Evolutionary conservation across 2,797 vertebrate genomes (phyloP).

Genomic region (Argyrosomus regius): DNA sequence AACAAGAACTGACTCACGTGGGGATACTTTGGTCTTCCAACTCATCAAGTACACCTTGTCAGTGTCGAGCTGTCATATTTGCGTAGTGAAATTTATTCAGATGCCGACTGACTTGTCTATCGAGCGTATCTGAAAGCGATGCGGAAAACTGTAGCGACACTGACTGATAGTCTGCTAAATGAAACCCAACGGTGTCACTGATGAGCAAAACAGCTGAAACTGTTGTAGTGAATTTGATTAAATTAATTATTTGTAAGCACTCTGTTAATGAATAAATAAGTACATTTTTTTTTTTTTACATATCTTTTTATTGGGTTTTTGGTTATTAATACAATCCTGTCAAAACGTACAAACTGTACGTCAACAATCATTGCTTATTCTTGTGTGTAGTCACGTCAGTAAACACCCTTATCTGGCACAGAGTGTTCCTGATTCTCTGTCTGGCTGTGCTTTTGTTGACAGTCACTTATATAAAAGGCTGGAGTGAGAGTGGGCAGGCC

Average conservation of each 20-base stretch:
- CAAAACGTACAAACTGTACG: too few species aligned
- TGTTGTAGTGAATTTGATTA: constrained; percentile 16
- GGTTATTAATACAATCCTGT: too few species aligned
- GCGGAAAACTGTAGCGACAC: constrained; percentile 38
- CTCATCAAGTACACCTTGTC: constrained; percentile 28
- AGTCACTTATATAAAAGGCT: constrained; percentile 60
- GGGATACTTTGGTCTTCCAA: neutral
- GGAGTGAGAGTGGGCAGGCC: constrained; percentile 43
- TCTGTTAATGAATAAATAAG: neutral
- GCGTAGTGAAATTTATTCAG: constrained; percentile 21
- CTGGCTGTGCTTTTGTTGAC: constrained; percentile 52
- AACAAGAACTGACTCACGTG: constrained; percentile 14
- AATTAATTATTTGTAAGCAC: constrained; percentile 23
- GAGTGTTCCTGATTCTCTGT: constrained; percentile 51
- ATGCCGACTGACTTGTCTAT: constrained; percentile 29
- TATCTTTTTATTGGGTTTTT: too few species aligned
- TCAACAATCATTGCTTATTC: neutral
- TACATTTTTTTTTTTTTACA: too few species aligned
- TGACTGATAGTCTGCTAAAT: constrained; percentile 47
- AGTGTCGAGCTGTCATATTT: constrained; percentile 22
- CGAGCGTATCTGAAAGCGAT: constrained; percentile 38
- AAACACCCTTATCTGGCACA: constrained; percentile 45
- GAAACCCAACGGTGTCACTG: constrained; percentile 37
- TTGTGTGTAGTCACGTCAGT: constrained; percentile 22
- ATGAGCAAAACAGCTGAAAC: constrained; percentile 26